Percentiles rank a stretch among this genome's conserved stretches.
These are phyloP conservation scores for Gymnocypris eckloni DNA, from an alignment of 2,797 vertebrate genomes.

Conservation along the genomic window DNA sequence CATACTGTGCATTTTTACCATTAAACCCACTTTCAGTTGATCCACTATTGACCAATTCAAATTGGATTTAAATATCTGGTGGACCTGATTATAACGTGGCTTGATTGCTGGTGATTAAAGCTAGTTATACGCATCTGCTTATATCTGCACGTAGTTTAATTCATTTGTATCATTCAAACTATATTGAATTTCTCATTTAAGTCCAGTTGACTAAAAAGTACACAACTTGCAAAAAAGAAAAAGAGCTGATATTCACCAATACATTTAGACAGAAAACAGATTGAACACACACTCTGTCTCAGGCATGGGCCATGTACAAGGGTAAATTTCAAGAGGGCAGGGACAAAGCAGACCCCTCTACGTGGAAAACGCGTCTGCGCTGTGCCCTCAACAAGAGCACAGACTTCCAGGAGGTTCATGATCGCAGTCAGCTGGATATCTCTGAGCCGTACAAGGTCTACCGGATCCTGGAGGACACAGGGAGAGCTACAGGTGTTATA, in stretches of 20 bases:
- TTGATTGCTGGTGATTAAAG: not conserved
- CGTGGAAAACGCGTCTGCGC: slow-evolving; percentile 90
- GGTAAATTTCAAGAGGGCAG: slow-evolving; percentile 86
- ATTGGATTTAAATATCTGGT: not conserved
- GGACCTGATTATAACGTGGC: not conserved
- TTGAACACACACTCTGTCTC: not conserved
- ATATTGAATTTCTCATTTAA: not conserved
- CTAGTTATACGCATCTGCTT: too few relatives aligned
- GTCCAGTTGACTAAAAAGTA: not conserved
- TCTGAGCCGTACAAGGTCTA: slow-evolving; percentile 90
- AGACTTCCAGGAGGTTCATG: slow-evolving; percentile 85
- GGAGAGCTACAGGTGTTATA: slow-evolving; percentile 56
- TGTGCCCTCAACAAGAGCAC: slow-evolving; percentile 93
- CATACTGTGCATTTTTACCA: not conserved
- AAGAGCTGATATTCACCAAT: not conserved
- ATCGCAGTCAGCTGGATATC: slow-evolving; percentile 86
- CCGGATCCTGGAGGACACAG: slow-evolving; percentile 66
- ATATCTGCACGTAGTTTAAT: too few relatives aligned
- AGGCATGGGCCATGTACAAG: slow-evolving; percentile 93
- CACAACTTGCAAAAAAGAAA: not conserved
- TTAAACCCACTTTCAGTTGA: not conserved
- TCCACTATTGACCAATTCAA: too few relatives aligned
- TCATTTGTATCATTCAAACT: not conserved
- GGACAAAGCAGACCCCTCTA: slow-evolving; percentile 85
- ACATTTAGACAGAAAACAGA: not conserved